Evolutionary conservation across 2,888 invertebrate species (phyloP).

Genomic region (Parnassius smintheus): DNA sequence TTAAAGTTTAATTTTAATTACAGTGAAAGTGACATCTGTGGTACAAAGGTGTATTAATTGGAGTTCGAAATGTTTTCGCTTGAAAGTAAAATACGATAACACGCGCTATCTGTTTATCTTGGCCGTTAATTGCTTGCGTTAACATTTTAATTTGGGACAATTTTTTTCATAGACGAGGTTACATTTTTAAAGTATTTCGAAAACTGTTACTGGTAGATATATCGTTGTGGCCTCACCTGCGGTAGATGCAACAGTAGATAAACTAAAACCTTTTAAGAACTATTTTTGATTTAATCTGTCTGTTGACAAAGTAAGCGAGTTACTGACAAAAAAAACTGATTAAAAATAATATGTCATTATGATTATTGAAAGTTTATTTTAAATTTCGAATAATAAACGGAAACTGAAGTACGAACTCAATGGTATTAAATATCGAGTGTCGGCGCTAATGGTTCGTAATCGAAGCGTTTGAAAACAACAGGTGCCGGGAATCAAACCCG

Average conservation of each 20-base stretch:
- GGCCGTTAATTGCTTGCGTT: constrained; percentile 29
- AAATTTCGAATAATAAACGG: constrained; percentile 2
- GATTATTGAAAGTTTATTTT: constrained; percentile 1
- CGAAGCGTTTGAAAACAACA: constrained; percentile 74
- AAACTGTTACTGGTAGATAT: constrained; percentile 6
- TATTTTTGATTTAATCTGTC: background rate
- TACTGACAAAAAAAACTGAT: too few species aligned
- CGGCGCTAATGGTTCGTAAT: constrained; percentile 71
- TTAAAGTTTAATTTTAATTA: constrained; percentile 37
- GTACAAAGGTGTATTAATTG: constrained; percentile 67
- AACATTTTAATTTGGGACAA: constrained; percentile 27
- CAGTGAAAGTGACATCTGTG: constrained; percentile 36
- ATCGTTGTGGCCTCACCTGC: constrained; percentile 12
- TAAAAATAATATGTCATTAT: background rate
- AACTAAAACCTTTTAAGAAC: background rate
- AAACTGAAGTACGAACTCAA: constrained; percentile 30
- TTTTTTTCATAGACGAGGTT: constrained; percentile 23
- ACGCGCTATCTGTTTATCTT: constrained; percentile 38
- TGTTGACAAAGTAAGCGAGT: background rate
- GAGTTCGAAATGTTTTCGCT: constrained; percentile 64
- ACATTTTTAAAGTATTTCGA: constrained; percentile 4
- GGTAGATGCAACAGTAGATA: constrained; percentile 17
- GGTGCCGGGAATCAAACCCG: constrained; percentile 74
- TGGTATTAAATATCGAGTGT: constrained; percentile 67
- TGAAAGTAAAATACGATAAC: constrained; percentile 54